These are phyloP conservation scores for Ictidomys tridecemlineatus DNA, from an alignment of 2,113 vertebrate genomes.

Conservation along the genomic window DNA sequence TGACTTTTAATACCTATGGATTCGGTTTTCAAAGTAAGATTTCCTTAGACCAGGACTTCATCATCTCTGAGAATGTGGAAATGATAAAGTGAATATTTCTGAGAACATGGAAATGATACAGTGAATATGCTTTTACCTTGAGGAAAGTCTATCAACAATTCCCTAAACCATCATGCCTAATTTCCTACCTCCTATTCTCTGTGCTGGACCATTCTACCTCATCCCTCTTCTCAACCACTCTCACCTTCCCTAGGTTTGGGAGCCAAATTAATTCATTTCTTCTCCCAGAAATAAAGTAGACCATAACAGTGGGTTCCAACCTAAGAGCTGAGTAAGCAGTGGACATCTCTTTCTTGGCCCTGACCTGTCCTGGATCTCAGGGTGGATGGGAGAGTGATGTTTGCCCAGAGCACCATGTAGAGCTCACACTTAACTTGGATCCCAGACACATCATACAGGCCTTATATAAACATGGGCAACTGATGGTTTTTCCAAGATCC, in stretches of 20 bases:
- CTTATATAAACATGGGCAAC: background rate
- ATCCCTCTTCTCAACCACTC: background rate
- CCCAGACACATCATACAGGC: background rate
- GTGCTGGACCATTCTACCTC: background rate
- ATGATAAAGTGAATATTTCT: background rate
- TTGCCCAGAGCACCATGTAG: background rate
- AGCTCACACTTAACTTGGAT: background rate
- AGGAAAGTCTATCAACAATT: background rate
- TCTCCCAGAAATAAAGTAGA: background rate
- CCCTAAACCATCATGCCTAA: background rate
- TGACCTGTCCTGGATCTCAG: background rate
- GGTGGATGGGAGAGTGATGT: background rate
- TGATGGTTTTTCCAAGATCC: background rate
- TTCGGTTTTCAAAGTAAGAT: conserved; percentile 23
- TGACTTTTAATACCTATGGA: background rate
- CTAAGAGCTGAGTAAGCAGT: background rate
- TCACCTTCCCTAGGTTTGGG: background rate
- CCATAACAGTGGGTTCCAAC: background rate
- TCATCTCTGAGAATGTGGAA: background rate
- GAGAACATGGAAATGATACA: background rate
- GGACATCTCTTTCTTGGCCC: background rate
- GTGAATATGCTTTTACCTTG: background rate
- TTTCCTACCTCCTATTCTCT: background rate
- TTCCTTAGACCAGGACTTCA: background rate
- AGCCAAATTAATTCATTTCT: background rate